These are phyloP conservation scores for Papilio helenus DNA, from an alignment of 1,140 invertebrate genomes.

Conservation along the genomic window DNA sequence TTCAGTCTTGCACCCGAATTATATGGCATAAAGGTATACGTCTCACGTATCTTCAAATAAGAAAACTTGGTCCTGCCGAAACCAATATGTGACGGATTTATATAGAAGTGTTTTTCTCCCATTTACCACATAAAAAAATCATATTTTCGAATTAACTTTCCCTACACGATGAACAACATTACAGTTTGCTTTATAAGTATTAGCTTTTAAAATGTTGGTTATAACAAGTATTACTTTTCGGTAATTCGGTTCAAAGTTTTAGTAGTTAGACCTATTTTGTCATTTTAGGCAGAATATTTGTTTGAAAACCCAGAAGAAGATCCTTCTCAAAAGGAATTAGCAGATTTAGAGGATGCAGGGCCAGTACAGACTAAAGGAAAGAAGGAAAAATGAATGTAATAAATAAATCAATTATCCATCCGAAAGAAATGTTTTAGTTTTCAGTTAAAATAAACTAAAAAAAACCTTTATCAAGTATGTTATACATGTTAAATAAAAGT, in stretches of 20 bases:
- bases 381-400: constrained; percentile 2
- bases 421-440: background rate
- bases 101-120: no score
- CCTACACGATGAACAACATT: no score
- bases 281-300: constrained; percentile 64
- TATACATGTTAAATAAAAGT: no score
- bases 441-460: background rate
- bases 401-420: background rate
- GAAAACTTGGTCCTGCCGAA: background rate
- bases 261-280: background rate
- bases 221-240: background rate
- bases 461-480: background rate
- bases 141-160: no score
- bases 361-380: background rate
- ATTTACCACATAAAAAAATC: no score
- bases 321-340: constrained; percentile 50
- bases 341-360: background rate
- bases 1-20: constrained; percentile 72
- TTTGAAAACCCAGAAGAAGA: constrained; percentile 72
- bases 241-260: background rate
- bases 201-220: background rate
- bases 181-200: no score
- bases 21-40: constrained; percentile 58
- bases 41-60: background rate
- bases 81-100: background rate